Conservation (phyloP, 2,888 invertebrate species). For the Scrobipalpa atriplicella region DNA sequence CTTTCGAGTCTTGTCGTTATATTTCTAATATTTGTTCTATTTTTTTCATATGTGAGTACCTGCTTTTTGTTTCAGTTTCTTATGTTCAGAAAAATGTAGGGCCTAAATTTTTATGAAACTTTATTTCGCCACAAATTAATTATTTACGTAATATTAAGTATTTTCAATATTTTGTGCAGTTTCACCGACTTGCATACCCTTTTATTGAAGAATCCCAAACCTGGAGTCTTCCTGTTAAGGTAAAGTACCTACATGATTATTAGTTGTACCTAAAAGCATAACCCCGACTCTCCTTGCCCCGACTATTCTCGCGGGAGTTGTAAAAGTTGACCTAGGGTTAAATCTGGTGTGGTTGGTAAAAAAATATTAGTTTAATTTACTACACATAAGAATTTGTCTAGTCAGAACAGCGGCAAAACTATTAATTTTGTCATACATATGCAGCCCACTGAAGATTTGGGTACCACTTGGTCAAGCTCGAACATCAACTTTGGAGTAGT, state of each 20-base stretch:
- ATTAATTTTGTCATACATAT: neutral
- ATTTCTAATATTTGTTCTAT: slow-evolving; percentile 39
- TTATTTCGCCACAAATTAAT: too few species aligned
- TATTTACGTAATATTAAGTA: too few species aligned
- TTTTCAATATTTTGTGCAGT: neutral
- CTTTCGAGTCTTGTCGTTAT: slow-evolving; percentile 43
- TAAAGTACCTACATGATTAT: neutral
- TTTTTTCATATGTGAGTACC: slow-evolving; percentile 44
- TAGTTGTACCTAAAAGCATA: too few species aligned
- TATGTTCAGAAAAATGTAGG: too few species aligned
- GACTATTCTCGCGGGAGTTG: too few species aligned
- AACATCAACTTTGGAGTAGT: slow-evolving; percentile 2
- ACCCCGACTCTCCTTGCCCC: too few species aligned
- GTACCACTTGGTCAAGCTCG: neutral
- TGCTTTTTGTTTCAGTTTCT: neutral
- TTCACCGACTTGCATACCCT: neutral
- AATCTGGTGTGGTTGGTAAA: too few species aligned
- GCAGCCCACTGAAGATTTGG: neutral
- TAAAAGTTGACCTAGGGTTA: too few species aligned
- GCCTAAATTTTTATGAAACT: too few species aligned
- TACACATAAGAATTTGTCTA: too few species aligned
- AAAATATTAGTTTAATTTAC: too few species aligned
- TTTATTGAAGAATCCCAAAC: neutral
- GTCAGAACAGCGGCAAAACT: too few species aligned
- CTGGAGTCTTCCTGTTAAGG: neutral